Percentiles rank a stretch among this genome's conserved stretches.
These are phyloP conservation scores for Neoarius graeffei DNA, from an alignment of 2,113 vertebrate genomes.

Conservation along the genomic window DNA sequence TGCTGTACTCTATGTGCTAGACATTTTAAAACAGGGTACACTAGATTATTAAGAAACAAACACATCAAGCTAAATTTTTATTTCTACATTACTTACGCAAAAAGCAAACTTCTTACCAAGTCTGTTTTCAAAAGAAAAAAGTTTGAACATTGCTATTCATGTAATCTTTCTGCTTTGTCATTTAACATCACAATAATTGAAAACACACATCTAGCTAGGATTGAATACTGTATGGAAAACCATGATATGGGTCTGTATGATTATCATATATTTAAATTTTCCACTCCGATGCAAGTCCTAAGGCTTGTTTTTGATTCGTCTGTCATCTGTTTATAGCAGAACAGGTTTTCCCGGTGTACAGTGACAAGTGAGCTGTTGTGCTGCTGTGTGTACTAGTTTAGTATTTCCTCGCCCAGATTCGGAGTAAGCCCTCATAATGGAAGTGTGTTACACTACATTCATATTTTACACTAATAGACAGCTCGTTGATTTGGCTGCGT, in stretches of 20 bases:
- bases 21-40: background rate
- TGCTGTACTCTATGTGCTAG: background rate
- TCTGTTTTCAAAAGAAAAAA: background rate
- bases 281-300: background rate
- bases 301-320: background rate
- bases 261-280: background rate
- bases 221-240: background rate
- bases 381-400: background rate
- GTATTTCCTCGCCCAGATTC: background rate
- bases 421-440: background rate
- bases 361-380: background rate
- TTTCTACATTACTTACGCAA: background rate
- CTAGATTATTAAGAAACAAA: background rate
- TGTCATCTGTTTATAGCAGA: background rate
- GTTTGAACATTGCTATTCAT: background rate
- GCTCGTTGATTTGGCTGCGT: background rate
- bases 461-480: background rate
- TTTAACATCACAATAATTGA: background rate
- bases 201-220: background rate
- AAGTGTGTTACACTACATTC: background rate
- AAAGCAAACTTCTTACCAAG: background rate
- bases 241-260: slow-evolving; percentile 8
- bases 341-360: slow-evolving; percentile 17
- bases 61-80: background rate
- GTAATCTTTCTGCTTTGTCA: background rate